Evolutionary conservation across 2,797 vertebrate species (phyloP).

Genomic region (Oceanodroma leucorhoa): DNA sequence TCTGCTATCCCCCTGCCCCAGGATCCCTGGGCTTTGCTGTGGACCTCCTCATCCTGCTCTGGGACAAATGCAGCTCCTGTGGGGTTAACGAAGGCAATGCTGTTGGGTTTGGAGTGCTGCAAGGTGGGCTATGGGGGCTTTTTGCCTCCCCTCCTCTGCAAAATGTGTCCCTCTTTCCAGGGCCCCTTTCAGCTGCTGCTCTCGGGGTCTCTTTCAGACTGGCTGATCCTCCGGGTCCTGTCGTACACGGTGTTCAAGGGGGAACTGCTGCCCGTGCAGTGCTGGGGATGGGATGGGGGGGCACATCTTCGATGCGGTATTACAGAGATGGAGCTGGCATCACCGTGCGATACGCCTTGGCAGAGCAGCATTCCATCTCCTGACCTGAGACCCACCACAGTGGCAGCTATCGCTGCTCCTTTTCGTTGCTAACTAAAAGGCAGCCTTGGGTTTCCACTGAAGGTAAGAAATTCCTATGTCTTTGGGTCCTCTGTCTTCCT

Average conservation of each 20-base stretch:
- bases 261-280: not conserved
- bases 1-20: not conserved
- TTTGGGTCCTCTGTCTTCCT: not conserved
- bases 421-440: not conserved
- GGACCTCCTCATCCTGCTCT: not conserved
- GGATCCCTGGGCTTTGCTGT: not conserved
- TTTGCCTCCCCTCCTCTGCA: not conserved
- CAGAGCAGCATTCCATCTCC: not conserved
- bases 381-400: not conserved
- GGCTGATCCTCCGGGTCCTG: not conserved
- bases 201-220: not conserved
- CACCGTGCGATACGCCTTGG: fast-evolving
- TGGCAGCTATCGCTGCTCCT: not conserved
- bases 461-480: not conserved
- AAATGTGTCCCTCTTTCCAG: not conserved
- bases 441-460: not conserved
- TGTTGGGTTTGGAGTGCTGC: not conserved
- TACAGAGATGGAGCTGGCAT: not conserved
- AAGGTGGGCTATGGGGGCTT: not conserved
- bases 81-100: too few relatives aligned
- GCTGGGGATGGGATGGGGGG: not conserved
- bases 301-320: fast-evolving
- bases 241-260: not conserved
- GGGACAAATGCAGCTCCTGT: not conserved
- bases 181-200: not conserved